Conservation (phyloP, 64 coral and sea anemone species). For the Acropora tenuis region DNA sequence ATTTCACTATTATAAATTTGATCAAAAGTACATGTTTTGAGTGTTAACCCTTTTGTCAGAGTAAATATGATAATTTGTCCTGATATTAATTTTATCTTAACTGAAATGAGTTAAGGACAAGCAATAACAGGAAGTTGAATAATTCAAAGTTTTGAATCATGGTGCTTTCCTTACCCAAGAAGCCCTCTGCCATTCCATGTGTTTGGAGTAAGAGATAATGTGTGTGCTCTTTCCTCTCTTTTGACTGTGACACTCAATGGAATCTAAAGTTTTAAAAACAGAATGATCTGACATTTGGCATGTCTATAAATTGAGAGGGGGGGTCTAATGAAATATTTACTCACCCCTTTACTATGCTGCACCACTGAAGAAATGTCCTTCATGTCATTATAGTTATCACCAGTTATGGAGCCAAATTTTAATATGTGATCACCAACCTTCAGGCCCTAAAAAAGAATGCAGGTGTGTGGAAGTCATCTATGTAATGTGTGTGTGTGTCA, state of each 20-base stretch:
- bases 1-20: no score
- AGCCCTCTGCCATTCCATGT: slow-evolving; percentile 59
- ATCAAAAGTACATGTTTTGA: no score
- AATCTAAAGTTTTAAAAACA: neutral
- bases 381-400: slow-evolving; percentile 79
- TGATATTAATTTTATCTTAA: no score
- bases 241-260: slow-evolving; percentile 42
- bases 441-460: slow-evolving; percentile 64
- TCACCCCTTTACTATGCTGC: slow-evolving; percentile 90
- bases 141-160: neutral
- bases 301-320: no score
- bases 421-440: slow-evolving; percentile 80
- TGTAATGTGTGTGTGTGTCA: no score
- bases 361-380: slow-evolving; percentile 81
- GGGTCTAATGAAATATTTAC: neutral
- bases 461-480: no score
- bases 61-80: no score
- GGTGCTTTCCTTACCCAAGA: slow-evolving; percentile 36
- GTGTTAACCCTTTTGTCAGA: no score
- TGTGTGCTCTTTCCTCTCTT: slow-evolving; percentile 35
- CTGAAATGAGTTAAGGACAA: no score
- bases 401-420: slow-evolving; percentile 92
- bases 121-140: no score
- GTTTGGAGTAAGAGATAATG: slow-evolving; percentile 56
- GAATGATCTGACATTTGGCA: neutral